Evolutionary conservation across 2,888 invertebrate genomes (phyloP), one percentile per base, ranked within the genome.

Genomic region (Latheticus oryzae): DNA sequence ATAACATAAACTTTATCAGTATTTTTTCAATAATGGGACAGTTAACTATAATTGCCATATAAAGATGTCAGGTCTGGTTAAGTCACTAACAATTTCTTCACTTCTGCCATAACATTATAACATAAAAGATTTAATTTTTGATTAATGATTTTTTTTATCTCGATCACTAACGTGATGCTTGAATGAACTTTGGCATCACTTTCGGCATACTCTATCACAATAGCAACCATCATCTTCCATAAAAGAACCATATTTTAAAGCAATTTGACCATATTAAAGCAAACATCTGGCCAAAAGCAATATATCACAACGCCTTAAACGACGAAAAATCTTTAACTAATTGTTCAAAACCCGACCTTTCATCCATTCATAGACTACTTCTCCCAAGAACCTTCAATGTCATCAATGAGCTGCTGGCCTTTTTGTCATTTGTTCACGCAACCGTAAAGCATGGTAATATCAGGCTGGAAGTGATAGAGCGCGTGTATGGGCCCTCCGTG

Each of bases 261-360:
- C 76, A 77, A 77, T 77, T 77, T 77, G 76, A 76, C 76, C 75
- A 74, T 74, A 76, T 77, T 76, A 76, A 74, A 45, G 50, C 28
- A 63, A 73, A 72, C 75, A 75, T 71, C 75, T 73, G 75, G 69
- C 55, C 62, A 55, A 56, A 5, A 21, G 70, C 68, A 72, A 72
- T 76, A 70, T 75, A 76, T 76, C 76, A 77, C 68, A 65, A 57
- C 47, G 59, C 42, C 42, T 64, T 65, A 72, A 76, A 76, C 71
- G 76, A 73, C 73, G 76, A 77, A 75, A 76, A 76, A 76, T 76
- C 71, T 75, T 67, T 64, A 65, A 68, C 76, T 76, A 77, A 77
- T 77, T 73, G 74, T 75, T 70, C 68, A 58, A 57, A 60, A 60
- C 62, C 67, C 62, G 66, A 66, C 69, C 72, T 69, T 68, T 68